phyloP scores from a whole-genome alignment of 1,140 invertebrate genomes.

The Micrasema minimum region DNA sequence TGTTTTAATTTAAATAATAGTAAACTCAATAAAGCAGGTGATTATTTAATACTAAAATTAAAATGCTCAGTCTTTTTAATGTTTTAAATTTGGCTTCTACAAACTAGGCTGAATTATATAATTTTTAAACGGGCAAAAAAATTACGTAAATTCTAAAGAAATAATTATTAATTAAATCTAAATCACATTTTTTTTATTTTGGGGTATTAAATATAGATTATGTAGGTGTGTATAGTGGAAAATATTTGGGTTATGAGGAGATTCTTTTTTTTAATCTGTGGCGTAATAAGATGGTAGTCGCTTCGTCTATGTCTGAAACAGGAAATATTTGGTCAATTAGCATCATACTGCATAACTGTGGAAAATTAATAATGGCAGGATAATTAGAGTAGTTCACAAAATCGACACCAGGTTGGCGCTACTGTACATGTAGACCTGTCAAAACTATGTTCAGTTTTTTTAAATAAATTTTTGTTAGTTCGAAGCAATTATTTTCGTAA shows the following conservation, averaged over 20 bases:
- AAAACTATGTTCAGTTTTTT: no score
- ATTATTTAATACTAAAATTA: constrained; percentile 6
- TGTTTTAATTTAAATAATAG: background rate
- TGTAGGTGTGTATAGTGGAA: background rate
- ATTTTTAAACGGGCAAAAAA: background rate
- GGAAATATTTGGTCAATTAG: background rate
- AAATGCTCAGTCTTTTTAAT: constrained; percentile 21
- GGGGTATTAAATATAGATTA: background rate
- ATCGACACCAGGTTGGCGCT: no score
- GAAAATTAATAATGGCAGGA: no score
- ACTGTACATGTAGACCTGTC: no score
- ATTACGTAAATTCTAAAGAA: background rate
- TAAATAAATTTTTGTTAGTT: no score
- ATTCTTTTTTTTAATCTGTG: constrained; percentile 14
- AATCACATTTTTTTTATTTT: constrained; percentile 30
- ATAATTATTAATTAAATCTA: constrained; percentile 22
- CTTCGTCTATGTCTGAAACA: constrained; percentile 19
- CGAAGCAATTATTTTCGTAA: no score
- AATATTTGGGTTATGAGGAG: constrained; percentile 5
- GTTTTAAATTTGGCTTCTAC: constrained; percentile 14
- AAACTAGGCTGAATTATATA: background rate
- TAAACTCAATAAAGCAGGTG: background rate
- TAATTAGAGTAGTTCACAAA: no score
- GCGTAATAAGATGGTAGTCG: constrained; percentile 14
- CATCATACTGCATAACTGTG: no score